These are phyloP conservation scores for Cheilosia variabilis DNA, from an alignment of 2,888 invertebrate species.

Conservation along the genomic window DNA sequence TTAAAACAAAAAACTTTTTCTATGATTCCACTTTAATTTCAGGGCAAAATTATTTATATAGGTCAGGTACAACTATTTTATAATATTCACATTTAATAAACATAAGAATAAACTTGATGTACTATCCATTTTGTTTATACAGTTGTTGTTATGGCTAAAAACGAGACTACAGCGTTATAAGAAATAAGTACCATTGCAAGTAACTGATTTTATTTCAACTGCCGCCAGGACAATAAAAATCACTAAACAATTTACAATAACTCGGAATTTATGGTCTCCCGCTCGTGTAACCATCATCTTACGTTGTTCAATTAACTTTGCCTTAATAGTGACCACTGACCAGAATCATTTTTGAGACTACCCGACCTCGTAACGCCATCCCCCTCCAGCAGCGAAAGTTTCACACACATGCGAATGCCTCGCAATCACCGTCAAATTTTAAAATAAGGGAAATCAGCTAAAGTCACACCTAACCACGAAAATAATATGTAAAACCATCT, in stretches of 20 bases:
- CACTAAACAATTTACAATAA: background rate
- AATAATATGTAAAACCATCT: background rate
- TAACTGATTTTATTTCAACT: background rate
- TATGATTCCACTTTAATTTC: too few relatives aligned
- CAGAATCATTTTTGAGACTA: slow-evolving; percentile 2
- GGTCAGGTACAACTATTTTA: too few relatives aligned
- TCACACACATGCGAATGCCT: background rate
- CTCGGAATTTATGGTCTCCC: background rate
- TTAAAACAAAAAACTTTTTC: too few relatives aligned
- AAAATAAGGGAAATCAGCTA: slow-evolving; percentile 13
- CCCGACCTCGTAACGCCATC: background rate
- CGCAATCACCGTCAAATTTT: background rate
- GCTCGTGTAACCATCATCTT: slow-evolving; percentile 31
- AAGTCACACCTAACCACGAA: background rate
- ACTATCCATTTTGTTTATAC: background rate
- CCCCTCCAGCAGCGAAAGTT: slow-evolving; percentile 34
- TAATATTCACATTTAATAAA: too few relatives aligned
- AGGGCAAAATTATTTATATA: too few relatives aligned
- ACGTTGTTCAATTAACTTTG: slow-evolving; percentile 6
- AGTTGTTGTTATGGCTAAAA: background rate
- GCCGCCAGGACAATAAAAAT: slow-evolving; percentile 3
- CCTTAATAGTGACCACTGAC: background rate
- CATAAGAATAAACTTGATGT: background rate
- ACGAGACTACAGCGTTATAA: background rate
- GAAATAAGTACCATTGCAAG: slow-evolving; percentile 34